Percentiles rank a stretch among this genome's conserved stretches.
These are phyloP conservation scores for Calephelis perditalis DNA, from an alignment of 2,888 invertebrate species.

Conservation along the genomic window DNA sequence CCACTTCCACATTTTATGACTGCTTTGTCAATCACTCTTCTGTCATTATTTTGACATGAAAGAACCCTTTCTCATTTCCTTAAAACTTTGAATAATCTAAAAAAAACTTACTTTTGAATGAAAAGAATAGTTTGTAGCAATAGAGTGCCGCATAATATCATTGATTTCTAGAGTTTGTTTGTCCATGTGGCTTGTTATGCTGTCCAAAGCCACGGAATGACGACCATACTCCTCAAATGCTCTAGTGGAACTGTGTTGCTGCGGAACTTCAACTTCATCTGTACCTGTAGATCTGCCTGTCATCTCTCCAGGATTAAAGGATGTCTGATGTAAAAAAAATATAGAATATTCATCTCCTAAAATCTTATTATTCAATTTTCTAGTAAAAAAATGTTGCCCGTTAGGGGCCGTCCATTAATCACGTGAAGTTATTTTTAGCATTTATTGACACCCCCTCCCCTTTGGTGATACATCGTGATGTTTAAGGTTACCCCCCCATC, in stretches of 20 bases:
- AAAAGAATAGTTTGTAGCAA: conserved; percentile 58
- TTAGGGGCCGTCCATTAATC: no score
- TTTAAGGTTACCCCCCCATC: no score
- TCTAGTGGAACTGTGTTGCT: conserved; percentile 18
- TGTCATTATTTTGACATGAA: no score
- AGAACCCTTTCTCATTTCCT: no score
- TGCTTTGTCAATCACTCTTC: no score
- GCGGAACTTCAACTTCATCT: conserved; percentile 37
- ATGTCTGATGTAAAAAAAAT: conserved; percentile 41
- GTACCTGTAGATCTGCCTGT: conserved; percentile 65
- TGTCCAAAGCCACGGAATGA: conserved; percentile 50
- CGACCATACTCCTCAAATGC: conserved; percentile 40
- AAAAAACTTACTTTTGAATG: conserved; percentile 51
- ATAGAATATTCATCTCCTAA: neutral
- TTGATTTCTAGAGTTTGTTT: conserved; percentile 57
- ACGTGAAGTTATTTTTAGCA: no score
- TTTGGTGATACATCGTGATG: no score
- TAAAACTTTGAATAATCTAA: no score
- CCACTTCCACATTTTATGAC: no score
- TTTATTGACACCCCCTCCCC: no score
- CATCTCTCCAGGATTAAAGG: conserved; percentile 65
- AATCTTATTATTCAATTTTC: no score
- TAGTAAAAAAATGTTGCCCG: no score
- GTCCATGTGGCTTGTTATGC: conserved; percentile 50
- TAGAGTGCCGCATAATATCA: conserved; percentile 62